Conservation (phyloP, 2,113 vertebrate species). For the Urocitellus parryii region DNA sequence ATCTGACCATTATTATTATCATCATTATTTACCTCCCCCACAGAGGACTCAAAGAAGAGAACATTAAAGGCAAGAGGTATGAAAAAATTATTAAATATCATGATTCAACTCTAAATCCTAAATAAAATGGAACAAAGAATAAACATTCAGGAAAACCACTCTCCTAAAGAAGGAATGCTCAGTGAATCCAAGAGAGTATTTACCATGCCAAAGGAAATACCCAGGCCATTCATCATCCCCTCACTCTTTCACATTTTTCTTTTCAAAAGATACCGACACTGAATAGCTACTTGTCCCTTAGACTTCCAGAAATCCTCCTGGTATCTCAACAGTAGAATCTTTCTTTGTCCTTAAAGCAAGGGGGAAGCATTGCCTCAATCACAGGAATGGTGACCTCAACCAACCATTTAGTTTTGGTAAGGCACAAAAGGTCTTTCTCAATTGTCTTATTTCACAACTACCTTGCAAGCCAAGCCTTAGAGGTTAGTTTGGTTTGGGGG, state of each 20-base stretch:
- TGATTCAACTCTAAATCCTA: slow-evolving; percentile 18
- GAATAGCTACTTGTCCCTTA: background rate
- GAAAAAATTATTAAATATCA: background rate
- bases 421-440: slow-evolving; percentile 67
- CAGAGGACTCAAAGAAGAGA: background rate
- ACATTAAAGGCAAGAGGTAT: background rate
- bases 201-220: background rate
- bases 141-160: background rate
- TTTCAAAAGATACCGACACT: slow-evolving; percentile 20
- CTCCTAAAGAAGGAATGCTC: background rate
- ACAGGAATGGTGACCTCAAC: slow-evolving; percentile 22
- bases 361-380: slow-evolving; percentile 22
- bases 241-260: slow-evolving; percentile 16
- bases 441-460: slow-evolving; percentile 63
- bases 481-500: slow-evolving; percentile 39
- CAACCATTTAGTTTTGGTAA: slow-evolving; percentile 15
- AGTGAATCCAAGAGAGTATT: background rate
- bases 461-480: slow-evolving; percentile 21
- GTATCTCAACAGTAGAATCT: slow-evolving; percentile 31
- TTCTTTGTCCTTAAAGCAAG: slow-evolving; percentile 64
- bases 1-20: background rate
- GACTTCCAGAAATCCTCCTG: background rate
- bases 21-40: background rate
- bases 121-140: slow-evolving; percentile 11
- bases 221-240: background rate